phyloP scores from a whole-genome alignment of 2,113 vertebrate genomes.

The Tetraodon nigroviridis region DNA sequence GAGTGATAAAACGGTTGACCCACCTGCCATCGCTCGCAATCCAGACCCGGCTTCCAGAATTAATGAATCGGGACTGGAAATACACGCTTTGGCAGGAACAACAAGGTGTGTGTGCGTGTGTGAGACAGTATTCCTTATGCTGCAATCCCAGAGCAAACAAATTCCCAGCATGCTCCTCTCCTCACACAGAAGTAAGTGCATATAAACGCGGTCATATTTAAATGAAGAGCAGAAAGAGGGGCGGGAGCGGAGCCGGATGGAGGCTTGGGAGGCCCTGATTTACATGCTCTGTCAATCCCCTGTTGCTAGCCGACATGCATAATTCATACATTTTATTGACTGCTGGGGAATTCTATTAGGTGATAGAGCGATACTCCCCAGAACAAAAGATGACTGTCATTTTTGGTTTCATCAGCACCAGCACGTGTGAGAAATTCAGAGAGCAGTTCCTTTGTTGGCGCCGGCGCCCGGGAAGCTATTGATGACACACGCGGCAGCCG shows the following conservation, averaged over 20 bases:
- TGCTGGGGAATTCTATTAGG: conserved; percentile 67
- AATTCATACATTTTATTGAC: conserved; percentile 73
- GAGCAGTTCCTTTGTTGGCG: neutral
- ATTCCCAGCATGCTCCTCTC: conserved; percentile 23
- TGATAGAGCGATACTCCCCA: conserved; percentile 51
- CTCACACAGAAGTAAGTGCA: conserved; percentile 49
- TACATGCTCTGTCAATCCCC: conserved; percentile 65
- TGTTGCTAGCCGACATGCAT: conserved; percentile 58
- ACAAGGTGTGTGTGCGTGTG: neutral
- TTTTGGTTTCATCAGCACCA: conserved; percentile 47
- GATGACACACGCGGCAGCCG: conserved; percentile 5
- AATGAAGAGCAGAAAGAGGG: conserved; percentile 39
- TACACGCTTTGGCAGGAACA: too few species aligned
- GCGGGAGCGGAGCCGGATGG: conserved; percentile 31
- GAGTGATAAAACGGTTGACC: too few species aligned
- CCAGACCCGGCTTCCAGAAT: too few species aligned
- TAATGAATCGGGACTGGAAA: too few species aligned
- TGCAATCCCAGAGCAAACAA: conserved; percentile 37
- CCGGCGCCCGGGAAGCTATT: conserved; percentile 11
- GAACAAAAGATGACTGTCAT: conserved; percentile 62
- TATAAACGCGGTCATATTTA: conserved; percentile 61
- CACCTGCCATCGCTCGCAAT: too few species aligned
- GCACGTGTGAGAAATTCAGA: conserved; percentile 18
- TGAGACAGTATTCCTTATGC: neutral
- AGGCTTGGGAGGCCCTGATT: conserved; percentile 55